These are phyloP conservation scores for Diadegma fenestrale DNA, from an alignment of 2,888 invertebrate genomes.

Conservation along the genomic window DNA sequence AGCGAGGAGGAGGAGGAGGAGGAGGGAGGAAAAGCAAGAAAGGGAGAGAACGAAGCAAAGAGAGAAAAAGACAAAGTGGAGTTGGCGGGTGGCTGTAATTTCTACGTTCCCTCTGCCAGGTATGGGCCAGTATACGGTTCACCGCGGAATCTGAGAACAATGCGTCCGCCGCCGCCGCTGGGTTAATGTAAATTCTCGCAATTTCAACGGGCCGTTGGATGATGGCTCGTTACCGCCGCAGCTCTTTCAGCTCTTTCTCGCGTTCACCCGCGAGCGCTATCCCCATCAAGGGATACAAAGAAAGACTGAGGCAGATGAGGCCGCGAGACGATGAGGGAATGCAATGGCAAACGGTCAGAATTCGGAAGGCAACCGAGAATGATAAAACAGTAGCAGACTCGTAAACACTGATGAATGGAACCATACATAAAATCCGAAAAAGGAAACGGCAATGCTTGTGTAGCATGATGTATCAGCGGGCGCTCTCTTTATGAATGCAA, in stretches of 20 bases:
- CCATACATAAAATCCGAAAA: conserved; percentile 33
- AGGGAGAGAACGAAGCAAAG: conserved; percentile 14
- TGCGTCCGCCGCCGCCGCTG: conserved; percentile 57
- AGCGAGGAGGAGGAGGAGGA: neutral
- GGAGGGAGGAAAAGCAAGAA: neutral
- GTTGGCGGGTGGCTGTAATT: conserved; percentile 61
- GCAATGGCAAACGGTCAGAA: conserved; percentile 10
- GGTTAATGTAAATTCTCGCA: conserved; percentile 72
- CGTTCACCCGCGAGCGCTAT: conserved; percentile 17
- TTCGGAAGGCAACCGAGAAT: conserved; percentile 42
- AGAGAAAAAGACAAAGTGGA: conserved; percentile 33
- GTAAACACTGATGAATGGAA: conserved; percentile 50
- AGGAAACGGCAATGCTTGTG: neutral
- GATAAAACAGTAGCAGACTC: conserved; percentile 46
- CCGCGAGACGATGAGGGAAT: conserved; percentile 24
- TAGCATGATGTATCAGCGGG: neutral
- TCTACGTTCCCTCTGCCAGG: conserved; percentile 47
- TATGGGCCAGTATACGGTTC: conserved; percentile 40
- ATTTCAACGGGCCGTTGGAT: conserved; percentile 67
- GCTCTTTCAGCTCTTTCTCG: conserved; percentile 30
- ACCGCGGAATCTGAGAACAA: conserved; percentile 67
- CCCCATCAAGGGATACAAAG: conserved; percentile 58
- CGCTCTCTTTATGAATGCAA: neutral
- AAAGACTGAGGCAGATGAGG: conserved; percentile 46
- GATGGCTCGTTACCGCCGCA: conserved; percentile 63